phyloP scores from a whole-genome alignment of 2,113 vertebrate genomes.

The Oncorhynchus tshawytscha region DNA sequence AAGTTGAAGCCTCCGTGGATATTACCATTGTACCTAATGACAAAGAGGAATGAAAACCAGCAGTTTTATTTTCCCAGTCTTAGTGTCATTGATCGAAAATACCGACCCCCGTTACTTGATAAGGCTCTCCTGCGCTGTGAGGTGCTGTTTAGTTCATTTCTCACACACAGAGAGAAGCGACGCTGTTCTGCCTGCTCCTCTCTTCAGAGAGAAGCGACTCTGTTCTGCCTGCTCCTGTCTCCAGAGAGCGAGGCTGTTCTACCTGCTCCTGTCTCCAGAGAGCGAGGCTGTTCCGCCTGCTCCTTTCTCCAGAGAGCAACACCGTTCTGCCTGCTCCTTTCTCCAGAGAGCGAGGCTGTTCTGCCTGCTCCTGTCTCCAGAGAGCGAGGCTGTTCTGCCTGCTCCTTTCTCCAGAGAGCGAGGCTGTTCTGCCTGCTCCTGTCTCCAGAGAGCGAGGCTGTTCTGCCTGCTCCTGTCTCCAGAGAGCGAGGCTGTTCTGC shows the following conservation, averaged over 20 bases:
- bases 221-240: constrained; percentile 10
- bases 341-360: too few species aligned
- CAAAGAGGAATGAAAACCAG: not conserved
- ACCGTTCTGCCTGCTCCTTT: too few species aligned
- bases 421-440: too few species aligned
- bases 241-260: constrained; percentile 18
- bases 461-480: too few species aligned
- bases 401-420: too few species aligned
- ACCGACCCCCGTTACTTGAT: not conserved
- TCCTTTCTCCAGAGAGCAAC: not conserved
- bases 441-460: too few species aligned
- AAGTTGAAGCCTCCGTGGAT: not conserved
- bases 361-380: too few species aligned
- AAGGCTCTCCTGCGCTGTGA: not conserved
- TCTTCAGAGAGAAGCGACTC: not conserved
- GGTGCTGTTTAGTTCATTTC: constrained; percentile 36
- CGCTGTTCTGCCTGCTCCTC: constrained; percentile 15
- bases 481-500: too few species aligned
- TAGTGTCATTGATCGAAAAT: not conserved
- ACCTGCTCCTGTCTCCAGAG: not conserved
- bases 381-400: too few species aligned
- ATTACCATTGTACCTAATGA: not conserved
- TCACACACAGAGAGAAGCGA: constrained; percentile 7
- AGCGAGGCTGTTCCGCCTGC: constrained; percentile 23
- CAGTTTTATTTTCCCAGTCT: not conserved